phyloP scores from a whole-genome alignment of 2,113 vertebrate species.

The Gadus macrocephalus region DNA sequence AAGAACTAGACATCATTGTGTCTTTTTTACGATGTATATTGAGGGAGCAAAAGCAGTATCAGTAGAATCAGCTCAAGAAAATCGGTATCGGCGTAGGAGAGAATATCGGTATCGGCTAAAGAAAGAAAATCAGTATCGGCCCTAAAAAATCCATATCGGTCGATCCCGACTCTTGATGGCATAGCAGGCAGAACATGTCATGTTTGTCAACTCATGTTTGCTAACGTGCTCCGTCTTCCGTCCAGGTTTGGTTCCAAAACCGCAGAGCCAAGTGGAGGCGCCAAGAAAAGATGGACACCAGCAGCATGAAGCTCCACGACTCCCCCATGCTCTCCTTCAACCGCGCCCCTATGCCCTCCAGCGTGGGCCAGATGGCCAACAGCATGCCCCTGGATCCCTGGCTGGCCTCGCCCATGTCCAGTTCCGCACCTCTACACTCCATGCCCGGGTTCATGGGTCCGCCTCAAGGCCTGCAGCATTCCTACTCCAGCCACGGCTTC shows the following conservation, averaged over 20 bases:
- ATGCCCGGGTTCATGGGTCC: slow-evolving; percentile 84
- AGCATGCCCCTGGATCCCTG: slow-evolving; percentile 85
- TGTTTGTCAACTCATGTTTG: not conserved
- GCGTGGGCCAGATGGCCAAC: slow-evolving; percentile 72
- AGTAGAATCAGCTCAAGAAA: too few species aligned
- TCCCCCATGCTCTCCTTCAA: slow-evolving; percentile 83
- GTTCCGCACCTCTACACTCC: slow-evolving; percentile 77
- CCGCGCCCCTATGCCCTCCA: slow-evolving; percentile 75
- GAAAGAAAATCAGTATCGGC: too few species aligned
- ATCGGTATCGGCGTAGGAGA: too few species aligned
- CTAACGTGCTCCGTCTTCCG: not conserved
- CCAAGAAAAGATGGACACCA: slow-evolving; percentile 89
- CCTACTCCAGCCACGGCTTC: slow-evolving; percentile 77
- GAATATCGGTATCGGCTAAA: too few species aligned
- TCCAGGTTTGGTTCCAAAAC: slow-evolving; percentile 93
- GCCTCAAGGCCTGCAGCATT: slow-evolving; percentile 78
- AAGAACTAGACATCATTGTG: too few species aligned
- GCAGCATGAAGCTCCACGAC: slow-evolving; percentile 83
- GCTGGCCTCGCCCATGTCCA: slow-evolving; percentile 84
- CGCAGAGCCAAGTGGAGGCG: slow-evolving; percentile 88
- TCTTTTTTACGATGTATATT: too few species aligned
- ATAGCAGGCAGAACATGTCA: too few species aligned
- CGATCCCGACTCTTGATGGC: too few species aligned
- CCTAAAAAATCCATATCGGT: too few species aligned
- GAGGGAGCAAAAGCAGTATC: too few species aligned